Percentiles rank a stretch among this genome's conserved stretches.
phyloP scores from a whole-genome alignment of 2,797 vertebrate species.

The Euphonia xanthogaster region DNA sequence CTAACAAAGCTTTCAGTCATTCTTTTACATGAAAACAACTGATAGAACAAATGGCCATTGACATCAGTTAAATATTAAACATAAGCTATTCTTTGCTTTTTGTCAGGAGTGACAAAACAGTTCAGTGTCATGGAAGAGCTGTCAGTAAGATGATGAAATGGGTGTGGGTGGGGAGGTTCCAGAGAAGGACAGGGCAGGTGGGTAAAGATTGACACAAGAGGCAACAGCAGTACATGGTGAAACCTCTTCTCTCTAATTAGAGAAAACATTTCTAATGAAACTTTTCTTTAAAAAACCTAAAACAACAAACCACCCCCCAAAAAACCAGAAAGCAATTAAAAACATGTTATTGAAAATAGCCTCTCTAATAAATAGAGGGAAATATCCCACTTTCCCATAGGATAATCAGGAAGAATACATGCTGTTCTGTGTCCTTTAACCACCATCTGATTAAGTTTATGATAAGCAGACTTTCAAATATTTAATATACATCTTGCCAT shows the following conservation, averaged over 20 bases:
- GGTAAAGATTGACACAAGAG: not conserved
- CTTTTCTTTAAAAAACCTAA: not conserved
- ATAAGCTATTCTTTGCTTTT: not conserved
- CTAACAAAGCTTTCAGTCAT: conserved; percentile 7
- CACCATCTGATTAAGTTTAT: not conserved
- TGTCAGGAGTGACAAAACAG: not conserved
- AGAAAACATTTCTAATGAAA: not conserved
- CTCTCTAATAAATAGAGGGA: not conserved
- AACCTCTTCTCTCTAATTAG: not conserved
- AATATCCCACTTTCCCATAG: not conserved
- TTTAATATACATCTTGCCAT: not conserved
- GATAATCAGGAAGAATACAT: not conserved
- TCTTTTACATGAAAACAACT: not conserved
- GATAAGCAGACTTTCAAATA: not conserved
- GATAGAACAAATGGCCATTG: not conserved
- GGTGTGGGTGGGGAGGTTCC: conserved; percentile 49
- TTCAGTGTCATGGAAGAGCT: not conserved
- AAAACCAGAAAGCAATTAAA: not conserved
- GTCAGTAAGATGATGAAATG: not conserved
- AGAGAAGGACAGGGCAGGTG: not conserved
- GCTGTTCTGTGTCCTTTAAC: not conserved
- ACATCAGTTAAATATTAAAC: not conserved
- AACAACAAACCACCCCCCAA: not conserved
- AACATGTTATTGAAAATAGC: not conserved
- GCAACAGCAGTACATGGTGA: not conserved